phyloP scores from a whole-genome alignment of 2,888 invertebrate species.

The Hirudinaria manillensis region DNA sequence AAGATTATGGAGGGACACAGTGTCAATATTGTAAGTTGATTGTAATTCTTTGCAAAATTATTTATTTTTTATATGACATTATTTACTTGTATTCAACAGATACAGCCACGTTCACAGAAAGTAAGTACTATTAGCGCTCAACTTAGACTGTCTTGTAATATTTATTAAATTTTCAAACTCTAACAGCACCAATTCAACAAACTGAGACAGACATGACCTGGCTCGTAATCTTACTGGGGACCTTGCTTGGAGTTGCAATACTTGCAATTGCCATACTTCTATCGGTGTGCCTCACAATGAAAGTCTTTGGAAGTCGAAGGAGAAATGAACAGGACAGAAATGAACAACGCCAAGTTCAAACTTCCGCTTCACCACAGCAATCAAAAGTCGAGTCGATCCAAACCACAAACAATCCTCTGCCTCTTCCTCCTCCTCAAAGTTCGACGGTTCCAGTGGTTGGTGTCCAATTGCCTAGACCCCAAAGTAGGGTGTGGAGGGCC shows the following conservation, averaged over 20 bases:
- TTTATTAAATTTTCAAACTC: too few relatives aligned
- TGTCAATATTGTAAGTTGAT: slow-evolving; percentile 14
- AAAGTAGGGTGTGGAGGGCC: too few relatives aligned
- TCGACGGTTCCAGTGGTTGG: too few relatives aligned
- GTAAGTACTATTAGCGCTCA: neutral
- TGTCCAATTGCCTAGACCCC: too few relatives aligned
- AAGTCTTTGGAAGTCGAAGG: neutral
- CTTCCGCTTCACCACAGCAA: too few relatives aligned
- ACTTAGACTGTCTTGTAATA: too few relatives aligned
- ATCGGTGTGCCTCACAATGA: neutral
- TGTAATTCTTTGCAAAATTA: neutral
- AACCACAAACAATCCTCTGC: too few relatives aligned
- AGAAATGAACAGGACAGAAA: too few relatives aligned
- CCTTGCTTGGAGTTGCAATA: neutral
- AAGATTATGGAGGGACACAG: neutral
- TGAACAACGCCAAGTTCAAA: too few relatives aligned
- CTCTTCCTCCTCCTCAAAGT: too few relatives aligned
- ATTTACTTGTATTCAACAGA: neutral
- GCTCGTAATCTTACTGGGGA: slow-evolving; percentile 2
- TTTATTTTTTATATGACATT: neutral
- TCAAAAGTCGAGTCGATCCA: too few relatives aligned
- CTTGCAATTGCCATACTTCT: neutral
- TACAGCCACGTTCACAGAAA: neutral
- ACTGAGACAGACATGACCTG: neutral
- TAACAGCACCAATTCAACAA: neutral